These are phyloP conservation scores for Branchellion lobata DNA, from an alignment of 2,888 invertebrate species.

Conservation along the genomic window DNA sequence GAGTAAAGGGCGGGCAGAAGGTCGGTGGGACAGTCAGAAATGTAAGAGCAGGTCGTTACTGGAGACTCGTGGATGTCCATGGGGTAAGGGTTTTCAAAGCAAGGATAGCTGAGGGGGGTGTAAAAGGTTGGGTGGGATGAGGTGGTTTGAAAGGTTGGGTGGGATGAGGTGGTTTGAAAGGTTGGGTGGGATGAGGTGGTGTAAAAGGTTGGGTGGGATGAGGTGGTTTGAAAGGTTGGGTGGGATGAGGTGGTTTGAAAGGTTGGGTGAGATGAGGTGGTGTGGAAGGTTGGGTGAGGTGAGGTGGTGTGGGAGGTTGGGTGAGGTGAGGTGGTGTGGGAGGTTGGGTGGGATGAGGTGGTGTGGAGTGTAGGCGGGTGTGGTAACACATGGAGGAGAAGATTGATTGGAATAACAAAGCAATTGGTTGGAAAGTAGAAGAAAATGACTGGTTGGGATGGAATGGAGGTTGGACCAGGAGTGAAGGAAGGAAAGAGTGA, in stretches of 20 bases:
- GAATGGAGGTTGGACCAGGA: too few relatives aligned
- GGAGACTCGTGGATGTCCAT: slow-evolving; percentile 99
- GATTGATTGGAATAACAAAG: too few relatives aligned
- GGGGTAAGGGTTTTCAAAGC: slow-evolving; percentile 98
- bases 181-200: neutral
- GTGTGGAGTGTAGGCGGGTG: neutral
- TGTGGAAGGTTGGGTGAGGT: neutral
- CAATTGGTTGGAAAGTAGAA: too few relatives aligned
- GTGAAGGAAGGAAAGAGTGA: too few relatives aligned
- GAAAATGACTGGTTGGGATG: too few relatives aligned
- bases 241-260: neutral
- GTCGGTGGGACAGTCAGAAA: slow-evolving; percentile 96
- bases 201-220: neutral
- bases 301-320: neutral
- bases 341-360: neutral
- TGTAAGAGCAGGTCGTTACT: slow-evolving; percentile 92
- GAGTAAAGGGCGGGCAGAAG: slow-evolving; percentile 96
- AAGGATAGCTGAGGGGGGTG: slow-evolving; percentile 78
- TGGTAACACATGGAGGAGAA: too few relatives aligned
- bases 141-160: neutral
- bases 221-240: neutral
- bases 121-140: neutral
- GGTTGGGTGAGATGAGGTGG: neutral
- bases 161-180: neutral
- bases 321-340: neutral